Conservation (phyloP, 2,113 vertebrate genomes). For the Telmatochromis sp. region DNA sequence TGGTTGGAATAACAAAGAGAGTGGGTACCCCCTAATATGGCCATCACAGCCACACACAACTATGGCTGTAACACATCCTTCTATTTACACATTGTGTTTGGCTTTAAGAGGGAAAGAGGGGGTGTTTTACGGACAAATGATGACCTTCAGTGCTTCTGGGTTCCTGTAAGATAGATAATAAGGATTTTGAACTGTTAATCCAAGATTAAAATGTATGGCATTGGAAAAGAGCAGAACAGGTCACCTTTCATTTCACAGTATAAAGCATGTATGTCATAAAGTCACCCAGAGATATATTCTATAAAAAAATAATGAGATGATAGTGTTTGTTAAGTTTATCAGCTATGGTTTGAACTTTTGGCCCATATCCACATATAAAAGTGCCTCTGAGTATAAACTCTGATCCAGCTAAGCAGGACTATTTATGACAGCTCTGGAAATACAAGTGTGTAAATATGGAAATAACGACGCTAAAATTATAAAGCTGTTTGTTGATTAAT, state of each 20-base stretch:
- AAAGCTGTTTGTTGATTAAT: neutral
- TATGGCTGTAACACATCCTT: neutral
- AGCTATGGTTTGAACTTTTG: neutral
- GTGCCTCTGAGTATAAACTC: neutral
- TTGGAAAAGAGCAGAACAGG: neutral
- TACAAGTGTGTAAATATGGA: neutral
- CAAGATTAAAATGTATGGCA: neutral
- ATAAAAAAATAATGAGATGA: neutral
- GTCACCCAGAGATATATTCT: neutral
- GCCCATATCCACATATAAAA: neutral
- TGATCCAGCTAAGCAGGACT: neutral
- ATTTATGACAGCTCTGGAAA: neutral
- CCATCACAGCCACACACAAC: neutral
- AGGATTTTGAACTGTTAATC: neutral
- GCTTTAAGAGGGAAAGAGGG: neutral
- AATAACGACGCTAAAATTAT: neutral
- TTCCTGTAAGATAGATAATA: neutral
- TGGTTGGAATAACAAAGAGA: neutral
- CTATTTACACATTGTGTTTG: neutral
- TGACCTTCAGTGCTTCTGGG: neutral
- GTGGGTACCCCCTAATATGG: neutral
- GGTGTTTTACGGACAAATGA: neutral
- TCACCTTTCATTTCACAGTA: neutral
- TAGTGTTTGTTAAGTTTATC: neutral
- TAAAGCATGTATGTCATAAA: neutral